Evolutionary conservation across 2,113 vertebrate genomes (phyloP).

Genomic region (Empidonax alnorum): DNA sequence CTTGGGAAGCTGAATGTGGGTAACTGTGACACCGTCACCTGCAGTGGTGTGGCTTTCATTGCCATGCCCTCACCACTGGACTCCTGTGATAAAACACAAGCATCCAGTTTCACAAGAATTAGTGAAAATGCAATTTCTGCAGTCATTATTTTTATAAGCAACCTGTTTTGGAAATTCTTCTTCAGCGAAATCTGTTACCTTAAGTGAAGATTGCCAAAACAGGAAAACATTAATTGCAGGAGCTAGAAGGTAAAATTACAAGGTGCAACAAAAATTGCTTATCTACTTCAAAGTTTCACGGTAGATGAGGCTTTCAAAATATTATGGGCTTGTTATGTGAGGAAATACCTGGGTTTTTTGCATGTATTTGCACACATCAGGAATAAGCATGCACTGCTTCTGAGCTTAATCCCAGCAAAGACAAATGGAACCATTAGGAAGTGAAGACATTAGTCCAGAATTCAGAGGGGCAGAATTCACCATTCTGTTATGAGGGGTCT

Average conservation of each 20-base stretch:
- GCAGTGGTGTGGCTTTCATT: accelerated
- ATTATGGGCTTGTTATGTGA: not conserved
- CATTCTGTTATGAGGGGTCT: not conserved
- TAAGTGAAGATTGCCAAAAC: not conserved
- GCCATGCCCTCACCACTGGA: not conserved
- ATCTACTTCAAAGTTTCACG: not conserved
- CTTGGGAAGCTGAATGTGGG: not conserved
- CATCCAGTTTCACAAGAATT: not conserved
- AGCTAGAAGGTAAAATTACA: not conserved
- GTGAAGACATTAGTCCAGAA: not conserved
- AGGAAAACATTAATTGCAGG: not conserved
- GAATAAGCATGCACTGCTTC: not conserved
- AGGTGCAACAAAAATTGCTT: not conserved
- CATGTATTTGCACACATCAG: not conserved
- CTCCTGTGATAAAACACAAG: not conserved
- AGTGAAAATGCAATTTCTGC: not conserved
- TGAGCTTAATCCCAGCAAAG: not conserved
- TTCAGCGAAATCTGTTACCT: not conserved
- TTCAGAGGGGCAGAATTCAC: not conserved
- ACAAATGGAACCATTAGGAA: not conserved
- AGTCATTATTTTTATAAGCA: not conserved
- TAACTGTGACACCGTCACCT: not conserved
- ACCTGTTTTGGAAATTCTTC: not conserved
- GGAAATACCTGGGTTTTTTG: not conserved
- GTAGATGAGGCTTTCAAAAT: not conserved